Conservation (phyloP, 2,113 vertebrate genomes). For the Coturnix japonica region DNA sequence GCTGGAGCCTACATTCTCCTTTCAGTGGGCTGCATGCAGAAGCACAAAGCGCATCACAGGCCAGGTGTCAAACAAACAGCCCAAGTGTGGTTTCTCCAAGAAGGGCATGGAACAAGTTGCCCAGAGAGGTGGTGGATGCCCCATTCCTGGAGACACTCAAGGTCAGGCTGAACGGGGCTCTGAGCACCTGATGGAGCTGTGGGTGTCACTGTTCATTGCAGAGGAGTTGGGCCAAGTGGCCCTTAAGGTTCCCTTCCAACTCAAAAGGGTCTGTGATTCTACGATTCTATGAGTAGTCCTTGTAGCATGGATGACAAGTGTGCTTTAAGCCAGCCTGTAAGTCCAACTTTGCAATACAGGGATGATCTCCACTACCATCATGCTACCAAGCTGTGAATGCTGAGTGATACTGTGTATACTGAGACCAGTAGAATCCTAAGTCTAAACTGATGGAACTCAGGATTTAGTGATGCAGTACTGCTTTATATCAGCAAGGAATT, state of each 20-base stretch:
- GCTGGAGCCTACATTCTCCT: not conserved
- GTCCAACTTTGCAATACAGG: not conserved
- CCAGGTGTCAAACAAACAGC: not conserved
- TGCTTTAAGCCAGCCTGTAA: not conserved
- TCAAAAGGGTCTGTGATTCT: no score
- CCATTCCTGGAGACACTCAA: no score
- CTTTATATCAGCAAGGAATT: not conserved
- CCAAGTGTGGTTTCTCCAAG: not conserved
- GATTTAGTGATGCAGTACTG: not conserved
- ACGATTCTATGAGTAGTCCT: not conserved
- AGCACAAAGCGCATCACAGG: not conserved
- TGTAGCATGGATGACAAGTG: not conserved
- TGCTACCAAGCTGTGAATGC: not conserved
- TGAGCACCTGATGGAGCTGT: no score
- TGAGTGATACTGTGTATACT: not conserved
- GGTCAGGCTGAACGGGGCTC: no score
- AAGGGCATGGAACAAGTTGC: not conserved
- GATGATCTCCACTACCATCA: not conserved
- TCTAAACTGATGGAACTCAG: not conserved
- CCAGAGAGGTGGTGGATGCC: no score
- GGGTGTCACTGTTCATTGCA: no score
- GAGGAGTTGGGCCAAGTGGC: no score
- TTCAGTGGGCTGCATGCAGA: not conserved
- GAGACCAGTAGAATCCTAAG: not conserved
- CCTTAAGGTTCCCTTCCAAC: no score